Conservation (phyloP, 2,888 invertebrate species). For the Fabriciana adippe region DNA sequence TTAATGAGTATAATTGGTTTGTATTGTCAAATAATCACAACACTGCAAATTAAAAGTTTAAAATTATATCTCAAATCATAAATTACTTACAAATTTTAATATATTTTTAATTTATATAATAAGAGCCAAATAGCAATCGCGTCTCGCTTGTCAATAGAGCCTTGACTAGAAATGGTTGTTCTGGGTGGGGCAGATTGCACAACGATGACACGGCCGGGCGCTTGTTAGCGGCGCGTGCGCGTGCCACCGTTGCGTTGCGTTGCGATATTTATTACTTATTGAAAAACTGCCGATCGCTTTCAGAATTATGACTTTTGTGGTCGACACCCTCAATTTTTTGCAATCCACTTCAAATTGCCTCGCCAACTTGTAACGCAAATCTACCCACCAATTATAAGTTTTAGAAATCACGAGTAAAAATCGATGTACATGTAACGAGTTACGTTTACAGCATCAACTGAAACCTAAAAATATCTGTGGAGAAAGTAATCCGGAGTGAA, state of each 20-base stretch:
- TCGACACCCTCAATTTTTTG: constrained; percentile 45
- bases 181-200: constrained; percentile 78
- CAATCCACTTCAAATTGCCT: constrained; percentile 35
- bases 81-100: too few species aligned
- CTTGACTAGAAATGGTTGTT: constrained; percentile 56
- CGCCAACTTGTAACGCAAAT: constrained; percentile 44
- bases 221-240: constrained; percentile 78
- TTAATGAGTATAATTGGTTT: too few species aligned
- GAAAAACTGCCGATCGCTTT: constrained; percentile 74
- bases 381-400: constrained; percentile 42
- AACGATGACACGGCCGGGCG: constrained; percentile 74
- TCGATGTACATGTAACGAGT: constrained; percentile 32
- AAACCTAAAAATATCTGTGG: constrained; percentile 27
- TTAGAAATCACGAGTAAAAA: constrained; percentile 32
- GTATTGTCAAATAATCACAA: too few species aligned
- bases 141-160: constrained; percentile 45
- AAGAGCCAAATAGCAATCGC: constrained; percentile 20
- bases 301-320: constrained; percentile 61
- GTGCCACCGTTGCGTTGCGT: constrained; percentile 72
- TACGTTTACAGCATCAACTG: constrained; percentile 29
- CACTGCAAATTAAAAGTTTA: too few species aligned
- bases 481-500: constrained; percentile 37
- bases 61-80: too few species aligned
- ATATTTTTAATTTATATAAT: too few species aligned
- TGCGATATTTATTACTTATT: constrained; percentile 81